A percentile compares a stretch with the other conserved stretches of the same genome.
phyloP scores from a whole-genome alignment of 2,888 invertebrate species.

The Nesidiocoris tenuis region DNA sequence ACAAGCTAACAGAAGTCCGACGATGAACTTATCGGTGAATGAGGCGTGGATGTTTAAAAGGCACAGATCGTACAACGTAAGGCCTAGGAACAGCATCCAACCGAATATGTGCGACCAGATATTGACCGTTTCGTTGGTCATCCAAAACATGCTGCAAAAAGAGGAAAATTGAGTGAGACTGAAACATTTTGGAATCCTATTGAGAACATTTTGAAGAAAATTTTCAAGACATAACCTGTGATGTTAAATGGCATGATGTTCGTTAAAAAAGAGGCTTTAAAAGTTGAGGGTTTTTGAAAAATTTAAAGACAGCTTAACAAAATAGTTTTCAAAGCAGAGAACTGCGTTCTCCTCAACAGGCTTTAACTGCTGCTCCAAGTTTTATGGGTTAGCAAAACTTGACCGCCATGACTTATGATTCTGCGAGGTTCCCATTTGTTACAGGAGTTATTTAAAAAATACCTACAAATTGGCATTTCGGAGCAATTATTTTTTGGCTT shows the following conservation, averaged over 20 bases:
- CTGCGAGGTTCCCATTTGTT: neutral
- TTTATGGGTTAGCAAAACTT: no score
- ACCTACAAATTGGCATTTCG: no score
- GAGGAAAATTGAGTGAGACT: constrained; percentile 6
- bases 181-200: neutral
- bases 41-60: constrained; percentile 77
- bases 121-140: constrained; percentile 96
- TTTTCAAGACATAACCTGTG: neutral
- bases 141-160: constrained; percentile 81
- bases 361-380: no score
- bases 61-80: constrained; percentile 80
- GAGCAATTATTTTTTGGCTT: no score
- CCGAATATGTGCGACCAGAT: constrained; percentile 96
- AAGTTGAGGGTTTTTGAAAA: no score
- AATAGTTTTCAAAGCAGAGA: no score
- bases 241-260: no score
- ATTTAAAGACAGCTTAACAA: no score
- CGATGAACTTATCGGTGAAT: constrained; percentile 78
- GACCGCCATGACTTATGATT: neutral
- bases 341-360: no score
- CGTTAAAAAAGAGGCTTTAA: no score
- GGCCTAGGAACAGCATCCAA: constrained; percentile 75
- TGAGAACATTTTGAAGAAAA: neutral
- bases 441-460: neutral
- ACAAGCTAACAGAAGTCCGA: constrained; percentile 78